Conservation (phyloP, 2,113 vertebrate genomes). For the Psettodes erumei region DNA sequence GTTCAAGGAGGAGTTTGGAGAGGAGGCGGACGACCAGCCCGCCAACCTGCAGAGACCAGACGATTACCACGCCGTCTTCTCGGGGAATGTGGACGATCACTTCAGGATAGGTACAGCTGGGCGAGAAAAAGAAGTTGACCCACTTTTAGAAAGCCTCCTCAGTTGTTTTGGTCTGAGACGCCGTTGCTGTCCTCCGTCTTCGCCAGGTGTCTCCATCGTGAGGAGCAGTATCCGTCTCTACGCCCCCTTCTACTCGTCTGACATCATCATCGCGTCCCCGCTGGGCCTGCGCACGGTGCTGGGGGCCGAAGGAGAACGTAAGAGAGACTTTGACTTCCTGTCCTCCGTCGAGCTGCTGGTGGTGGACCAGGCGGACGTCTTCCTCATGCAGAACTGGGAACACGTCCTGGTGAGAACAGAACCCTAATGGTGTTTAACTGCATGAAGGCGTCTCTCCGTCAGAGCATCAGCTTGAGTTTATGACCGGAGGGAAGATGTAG, state of each 20-base stretch:
- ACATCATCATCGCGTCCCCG: constrained; percentile 95
- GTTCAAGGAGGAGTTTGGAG: constrained; percentile 93
- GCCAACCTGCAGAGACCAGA: constrained; percentile 91
- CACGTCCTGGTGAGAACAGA: constrained; percentile 89
- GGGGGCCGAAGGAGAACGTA: constrained; percentile 90
- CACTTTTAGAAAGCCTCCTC: not conserved
- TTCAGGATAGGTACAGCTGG: constrained; percentile 90
- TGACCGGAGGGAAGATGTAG: not conserved
- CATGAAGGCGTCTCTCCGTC: not conserved
- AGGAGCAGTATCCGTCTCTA: constrained; percentile 92
- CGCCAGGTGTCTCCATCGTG: constrained; percentile 89
- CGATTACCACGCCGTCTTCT: constrained; percentile 92
- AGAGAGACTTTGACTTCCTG: constrained; percentile 95
- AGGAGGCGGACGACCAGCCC: constrained; percentile 84
- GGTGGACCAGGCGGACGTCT: constrained; percentile 94
- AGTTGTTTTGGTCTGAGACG: not conserved
- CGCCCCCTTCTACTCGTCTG: constrained; percentile 95
- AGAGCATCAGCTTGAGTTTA: not conserved
- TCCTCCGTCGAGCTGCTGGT: constrained; percentile 95
- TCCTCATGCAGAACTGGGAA: constrained; percentile 99
- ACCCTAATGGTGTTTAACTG: not conserved
- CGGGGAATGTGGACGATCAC: constrained; percentile 96
- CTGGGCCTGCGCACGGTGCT: constrained; percentile 94
- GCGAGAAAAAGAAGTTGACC: not conserved
- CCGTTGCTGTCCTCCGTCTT: not conserved